phyloP scores from a whole-genome alignment of 1,140 invertebrate genomes.

The Cherax quadricarinatus region DNA sequence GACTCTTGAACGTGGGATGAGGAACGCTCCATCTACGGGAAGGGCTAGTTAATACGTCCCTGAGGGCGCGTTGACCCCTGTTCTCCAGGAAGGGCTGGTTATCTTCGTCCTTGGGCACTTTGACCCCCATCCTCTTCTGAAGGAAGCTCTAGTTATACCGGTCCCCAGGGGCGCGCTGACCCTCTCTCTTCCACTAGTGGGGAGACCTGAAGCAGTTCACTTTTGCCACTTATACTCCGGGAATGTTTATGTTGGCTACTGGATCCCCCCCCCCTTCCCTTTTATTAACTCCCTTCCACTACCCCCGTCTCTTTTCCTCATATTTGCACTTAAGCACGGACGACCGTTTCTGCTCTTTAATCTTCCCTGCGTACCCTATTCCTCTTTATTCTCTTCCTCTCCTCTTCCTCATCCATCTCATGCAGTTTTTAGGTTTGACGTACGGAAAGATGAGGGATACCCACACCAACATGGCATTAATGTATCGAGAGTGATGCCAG shows the following conservation, averaged over 20 bases:
- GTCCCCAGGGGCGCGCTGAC: no score
- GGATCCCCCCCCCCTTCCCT: conserved; percentile 12
- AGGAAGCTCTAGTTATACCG: no score
- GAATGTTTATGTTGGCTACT: neutral
- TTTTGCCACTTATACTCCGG: neutral
- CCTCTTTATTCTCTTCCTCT: neutral
- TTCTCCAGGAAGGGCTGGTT: no score
- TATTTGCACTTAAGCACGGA: neutral
- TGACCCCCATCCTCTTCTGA: neutral
- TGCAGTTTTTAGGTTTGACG: neutral
- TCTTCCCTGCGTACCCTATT: neutral
- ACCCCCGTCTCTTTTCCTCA: neutral
- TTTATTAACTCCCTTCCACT: neutral
- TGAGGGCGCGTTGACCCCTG: neutral
- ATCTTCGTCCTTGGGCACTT: no score
- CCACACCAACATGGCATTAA: neutral
- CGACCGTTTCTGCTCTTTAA: neutral
- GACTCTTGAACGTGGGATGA: neutral
- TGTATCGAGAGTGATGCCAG: no score
- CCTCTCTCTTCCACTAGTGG: neutral
- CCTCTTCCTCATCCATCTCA: neutral
- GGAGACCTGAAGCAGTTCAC: neutral
- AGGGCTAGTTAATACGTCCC: conserved; percentile 13
- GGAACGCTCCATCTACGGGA: neutral
- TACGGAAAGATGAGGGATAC: neutral